Percentiles rank a stretch among this genome's conserved stretches.
These are phyloP conservation scores for Pelodytes ibericus DNA, from an alignment of 2,797 vertebrate genomes.

Conservation along the genomic window DNA sequence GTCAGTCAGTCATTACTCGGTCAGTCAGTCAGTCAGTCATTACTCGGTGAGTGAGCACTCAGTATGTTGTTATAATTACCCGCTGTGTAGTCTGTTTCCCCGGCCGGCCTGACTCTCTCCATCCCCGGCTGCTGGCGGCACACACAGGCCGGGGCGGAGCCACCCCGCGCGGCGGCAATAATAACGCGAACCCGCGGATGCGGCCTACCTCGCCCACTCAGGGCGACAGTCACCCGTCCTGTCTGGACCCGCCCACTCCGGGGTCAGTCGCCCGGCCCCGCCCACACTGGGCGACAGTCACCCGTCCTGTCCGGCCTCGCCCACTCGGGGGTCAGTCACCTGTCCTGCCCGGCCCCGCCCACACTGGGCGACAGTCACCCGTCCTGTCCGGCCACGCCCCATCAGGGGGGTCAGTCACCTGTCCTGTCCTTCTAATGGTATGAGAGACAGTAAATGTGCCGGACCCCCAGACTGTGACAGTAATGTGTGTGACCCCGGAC, in stretches of 20 bases:
- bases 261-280: no score
- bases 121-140: not conserved
- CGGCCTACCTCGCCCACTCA: not conserved
- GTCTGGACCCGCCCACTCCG: not conserved
- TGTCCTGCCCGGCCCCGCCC: no score
- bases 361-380: not conserved
- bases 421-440: no score
- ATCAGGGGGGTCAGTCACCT: not conserved
- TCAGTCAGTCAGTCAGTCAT: no score
- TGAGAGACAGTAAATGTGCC: no score
- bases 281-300: not conserved
- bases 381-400: not conserved
- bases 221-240: no score
- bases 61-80: not conserved
- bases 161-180: not conserved
- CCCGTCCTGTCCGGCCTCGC: not conserved
- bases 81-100: not conserved
- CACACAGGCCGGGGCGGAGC: not conserved
- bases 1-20: no score
- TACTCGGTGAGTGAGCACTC: no score
- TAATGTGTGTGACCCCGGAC: no score
- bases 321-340: not conserved
- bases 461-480: no score
- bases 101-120: not conserved
- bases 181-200: not conserved